These are phyloP conservation scores for Drosophila bocqueti DNA, from an alignment of 1,140 invertebrate genomes.

Conservation along the genomic window DNA sequence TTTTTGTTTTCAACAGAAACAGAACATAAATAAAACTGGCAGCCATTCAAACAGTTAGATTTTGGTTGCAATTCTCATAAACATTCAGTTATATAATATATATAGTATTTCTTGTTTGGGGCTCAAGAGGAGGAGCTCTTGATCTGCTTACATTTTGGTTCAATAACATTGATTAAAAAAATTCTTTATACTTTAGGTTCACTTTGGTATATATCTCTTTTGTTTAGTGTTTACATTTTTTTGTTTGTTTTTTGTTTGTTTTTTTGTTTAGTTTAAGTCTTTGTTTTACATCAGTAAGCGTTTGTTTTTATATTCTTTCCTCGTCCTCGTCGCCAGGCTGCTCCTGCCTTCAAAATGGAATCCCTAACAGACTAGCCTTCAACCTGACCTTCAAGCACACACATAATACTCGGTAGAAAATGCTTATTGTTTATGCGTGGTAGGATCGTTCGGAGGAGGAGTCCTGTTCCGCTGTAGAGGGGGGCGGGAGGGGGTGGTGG, in stretches of 20 bases:
- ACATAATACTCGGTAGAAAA: constrained; percentile 67
- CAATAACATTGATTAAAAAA: constrained; percentile 49
- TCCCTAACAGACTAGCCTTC: constrained; percentile 30
- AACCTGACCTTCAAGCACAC: constrained; percentile 9
- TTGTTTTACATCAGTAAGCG: constrained; percentile 82
- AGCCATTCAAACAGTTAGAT: constrained; percentile 53
- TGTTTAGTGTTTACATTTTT: constrained; percentile 13
- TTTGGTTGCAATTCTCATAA: constrained; percentile 56
- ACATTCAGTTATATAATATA: constrained; percentile 56
- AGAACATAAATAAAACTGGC: constrained; percentile 20
- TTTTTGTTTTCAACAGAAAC: constrained; percentile 10
- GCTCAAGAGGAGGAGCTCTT: not conserved
- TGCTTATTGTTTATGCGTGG: constrained; percentile 35
- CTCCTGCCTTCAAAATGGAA: constrained; percentile 47
- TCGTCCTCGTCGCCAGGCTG: not conserved
- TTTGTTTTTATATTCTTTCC: constrained; percentile 53
- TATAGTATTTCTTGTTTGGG: constrained; percentile 24
- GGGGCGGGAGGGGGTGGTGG: constrained; percentile 44
- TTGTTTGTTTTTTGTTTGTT: constrained; percentile 7
- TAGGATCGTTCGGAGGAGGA: constrained; percentile 1
- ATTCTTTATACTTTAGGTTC: constrained; percentile 23
- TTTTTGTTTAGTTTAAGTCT: constrained; percentile 65
- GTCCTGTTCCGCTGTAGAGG: constrained; percentile 11
- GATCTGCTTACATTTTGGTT: constrained; percentile 25
- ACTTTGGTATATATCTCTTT: constrained; percentile 24